These are phyloP conservation scores for Lutraria lutraria DNA, from an alignment of 2,888 invertebrate species.

Conservation along the genomic window DNA sequence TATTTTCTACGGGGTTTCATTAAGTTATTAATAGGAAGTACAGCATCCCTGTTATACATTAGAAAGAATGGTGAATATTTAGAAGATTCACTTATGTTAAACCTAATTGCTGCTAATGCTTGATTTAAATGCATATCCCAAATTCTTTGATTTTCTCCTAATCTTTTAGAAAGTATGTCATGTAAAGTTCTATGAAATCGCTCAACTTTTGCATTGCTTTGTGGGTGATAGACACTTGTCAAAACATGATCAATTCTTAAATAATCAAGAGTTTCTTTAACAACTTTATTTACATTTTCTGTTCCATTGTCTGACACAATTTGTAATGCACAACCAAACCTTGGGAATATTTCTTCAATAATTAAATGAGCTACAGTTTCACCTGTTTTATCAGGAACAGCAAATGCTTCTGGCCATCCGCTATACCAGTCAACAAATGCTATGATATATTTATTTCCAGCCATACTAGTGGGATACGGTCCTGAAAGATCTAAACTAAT, in stretches of 20 bases:
- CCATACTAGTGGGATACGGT: conserved; percentile 43
- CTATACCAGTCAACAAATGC: conserved; percentile 47
- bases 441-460: conserved; percentile 51
- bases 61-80: conserved; percentile 57
- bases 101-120: conserved; percentile 62
- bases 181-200: conserved; percentile 53
- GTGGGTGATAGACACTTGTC: conserved; percentile 18
- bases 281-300: conserved; percentile 25
- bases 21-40: conserved; percentile 65
- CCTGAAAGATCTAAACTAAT: conserved; percentile 46
- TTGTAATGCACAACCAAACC: conserved; percentile 49
- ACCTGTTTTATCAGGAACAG: conserved; percentile 53
- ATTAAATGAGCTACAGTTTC: conserved; percentile 58
- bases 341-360: conserved; percentile 61
- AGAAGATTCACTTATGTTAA: conserved; percentile 52
- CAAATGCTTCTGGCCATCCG: conserved; percentile 61
- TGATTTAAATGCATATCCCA: conserved; percentile 64
- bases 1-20: conserved; percentile 58
- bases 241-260: conserved; percentile 26
- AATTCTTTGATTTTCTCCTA: conserved; percentile 31
- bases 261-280: background rate
- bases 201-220: conserved; percentile 32
- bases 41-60: conserved; percentile 60
- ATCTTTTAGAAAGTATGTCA: conserved; percentile 50
- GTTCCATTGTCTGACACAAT: conserved; percentile 37